These are phyloP conservation scores for Odontesthes bonariensis DNA, from an alignment of 2,113 vertebrate genomes.

Conservation along the genomic window DNA sequence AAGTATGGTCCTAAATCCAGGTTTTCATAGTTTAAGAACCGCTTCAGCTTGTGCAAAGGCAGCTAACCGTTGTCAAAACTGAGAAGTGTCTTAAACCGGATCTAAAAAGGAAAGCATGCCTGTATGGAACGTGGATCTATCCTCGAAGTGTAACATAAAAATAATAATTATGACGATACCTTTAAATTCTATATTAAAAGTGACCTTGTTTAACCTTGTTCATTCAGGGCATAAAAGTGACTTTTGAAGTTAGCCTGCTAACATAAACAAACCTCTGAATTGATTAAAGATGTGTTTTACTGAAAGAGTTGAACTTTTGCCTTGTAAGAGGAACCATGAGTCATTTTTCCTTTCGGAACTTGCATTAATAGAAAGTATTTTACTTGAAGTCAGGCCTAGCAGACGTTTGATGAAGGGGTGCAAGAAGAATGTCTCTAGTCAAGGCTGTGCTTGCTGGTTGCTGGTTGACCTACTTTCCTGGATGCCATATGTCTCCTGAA, in stretches of 20 bases:
- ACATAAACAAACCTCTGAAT: background rate
- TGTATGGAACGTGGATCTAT: too few relatives aligned
- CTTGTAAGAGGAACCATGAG: background rate
- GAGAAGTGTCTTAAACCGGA: background rate
- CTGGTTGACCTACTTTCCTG: slow-evolving; percentile 93
- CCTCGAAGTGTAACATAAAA: too few relatives aligned
- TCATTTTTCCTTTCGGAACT: background rate
- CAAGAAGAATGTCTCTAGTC: slow-evolving; percentile 82
- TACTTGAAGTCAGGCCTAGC: background rate
- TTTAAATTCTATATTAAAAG: too few relatives aligned
- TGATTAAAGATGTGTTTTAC: background rate
- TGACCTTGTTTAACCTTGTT: too few relatives aligned
- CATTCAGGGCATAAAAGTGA: background rate
- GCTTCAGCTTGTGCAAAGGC: background rate
- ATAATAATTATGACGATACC: too few relatives aligned
- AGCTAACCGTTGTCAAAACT: background rate
- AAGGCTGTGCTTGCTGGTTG: slow-evolving; percentile 90
- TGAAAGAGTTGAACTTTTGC: background rate
- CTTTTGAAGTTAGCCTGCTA: background rate
- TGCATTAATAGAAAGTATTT: background rate
- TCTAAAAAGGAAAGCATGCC: background rate
- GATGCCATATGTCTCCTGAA: slow-evolving; percentile 90
- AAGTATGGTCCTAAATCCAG: background rate
- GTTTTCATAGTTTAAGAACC: background rate
- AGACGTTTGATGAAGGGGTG: slow-evolving; percentile 65